These are phyloP conservation scores for Flexamia atlantica DNA, from an alignment of 2,888 invertebrate species.

Conservation along the genomic window DNA sequence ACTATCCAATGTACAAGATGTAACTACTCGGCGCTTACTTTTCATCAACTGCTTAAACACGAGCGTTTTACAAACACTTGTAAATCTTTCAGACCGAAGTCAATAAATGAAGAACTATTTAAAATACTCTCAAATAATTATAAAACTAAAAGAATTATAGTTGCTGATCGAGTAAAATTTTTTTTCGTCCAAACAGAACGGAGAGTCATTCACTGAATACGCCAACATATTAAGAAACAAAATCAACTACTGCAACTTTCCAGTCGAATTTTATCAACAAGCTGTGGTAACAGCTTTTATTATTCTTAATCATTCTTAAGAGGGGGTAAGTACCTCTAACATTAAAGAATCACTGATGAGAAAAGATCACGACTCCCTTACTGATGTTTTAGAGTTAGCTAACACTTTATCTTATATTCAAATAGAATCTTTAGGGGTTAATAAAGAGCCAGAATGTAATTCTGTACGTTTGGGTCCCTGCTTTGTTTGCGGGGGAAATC, in stretches of 20 bases:
- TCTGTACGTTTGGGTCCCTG: neutral
- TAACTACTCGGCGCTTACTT: neutral
- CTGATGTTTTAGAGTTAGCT: neutral
- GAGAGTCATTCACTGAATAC: neutral
- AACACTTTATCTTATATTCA: neutral
- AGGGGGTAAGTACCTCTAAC: neutral
- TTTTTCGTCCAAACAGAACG: neutral
- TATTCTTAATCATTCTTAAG: too few relatives aligned
- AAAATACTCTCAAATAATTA: neutral
- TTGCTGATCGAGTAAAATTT: neutral
- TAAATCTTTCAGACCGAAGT: neutral
- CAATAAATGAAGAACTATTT: neutral
- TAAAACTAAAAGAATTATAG: neutral
- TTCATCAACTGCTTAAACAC: neutral
- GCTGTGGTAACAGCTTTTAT: neutral
- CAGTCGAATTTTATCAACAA: neutral
- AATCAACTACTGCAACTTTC: neutral
- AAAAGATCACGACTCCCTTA: neutral
- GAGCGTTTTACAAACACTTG: neutral
- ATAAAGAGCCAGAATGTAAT: neutral
- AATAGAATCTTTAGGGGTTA: neutral
- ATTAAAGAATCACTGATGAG: constrained; percentile 12
- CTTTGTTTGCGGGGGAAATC: constrained; percentile 15
- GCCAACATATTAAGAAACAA: neutral
- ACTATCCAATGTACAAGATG: neutral